These are phyloP conservation scores for Phorcus lineatus DNA, from an alignment of 2,888 invertebrate genomes.

Conservation along the genomic window DNA sequence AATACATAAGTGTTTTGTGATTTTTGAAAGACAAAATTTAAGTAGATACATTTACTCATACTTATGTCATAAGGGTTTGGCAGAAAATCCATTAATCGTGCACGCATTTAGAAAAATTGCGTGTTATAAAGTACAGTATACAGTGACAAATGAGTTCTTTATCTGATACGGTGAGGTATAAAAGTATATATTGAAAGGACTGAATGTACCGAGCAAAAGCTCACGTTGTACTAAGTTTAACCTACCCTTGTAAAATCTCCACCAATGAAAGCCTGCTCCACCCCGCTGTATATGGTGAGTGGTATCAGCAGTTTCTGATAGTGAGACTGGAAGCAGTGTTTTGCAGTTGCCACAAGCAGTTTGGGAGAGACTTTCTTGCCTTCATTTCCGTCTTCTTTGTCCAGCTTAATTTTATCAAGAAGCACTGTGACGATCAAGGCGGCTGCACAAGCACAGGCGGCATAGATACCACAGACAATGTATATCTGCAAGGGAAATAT, in stretches of 20 bases:
- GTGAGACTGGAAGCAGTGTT: conserved; percentile 88
- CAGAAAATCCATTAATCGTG: too few species aligned
- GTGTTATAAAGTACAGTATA: too few species aligned
- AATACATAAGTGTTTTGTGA: too few species aligned
- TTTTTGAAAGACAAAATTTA: too few species aligned
- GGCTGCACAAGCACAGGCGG: conserved; percentile 89
- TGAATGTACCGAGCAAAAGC: too few species aligned
- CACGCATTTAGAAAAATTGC: too few species aligned
- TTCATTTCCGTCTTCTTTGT: conserved; percentile 43
- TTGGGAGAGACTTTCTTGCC: conserved; percentile 45
- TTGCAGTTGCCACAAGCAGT: conserved; percentile 82
- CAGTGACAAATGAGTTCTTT: too few species aligned
- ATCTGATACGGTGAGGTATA: too few species aligned
- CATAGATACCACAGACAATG: conserved; percentile 91
- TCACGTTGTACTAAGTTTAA: not conserved
- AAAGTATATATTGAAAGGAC: too few species aligned
- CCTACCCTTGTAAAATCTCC: conserved; percentile 80
- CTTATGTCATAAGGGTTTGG: too few species aligned
- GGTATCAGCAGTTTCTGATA: conserved; percentile 95
- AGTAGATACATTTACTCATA: too few species aligned
- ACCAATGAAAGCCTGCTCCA: conserved; percentile 97
- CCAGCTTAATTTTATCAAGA: conserved; percentile 81
- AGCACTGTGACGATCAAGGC: conserved; percentile 90
- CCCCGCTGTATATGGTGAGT: conserved; percentile 95
- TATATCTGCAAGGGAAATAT: conserved; percentile 82